Percentiles rank a stretch among this genome's conserved stretches.
Conservation (phyloP, 2,113 vertebrate species). For the Mohoua ochrocephala region DNA sequence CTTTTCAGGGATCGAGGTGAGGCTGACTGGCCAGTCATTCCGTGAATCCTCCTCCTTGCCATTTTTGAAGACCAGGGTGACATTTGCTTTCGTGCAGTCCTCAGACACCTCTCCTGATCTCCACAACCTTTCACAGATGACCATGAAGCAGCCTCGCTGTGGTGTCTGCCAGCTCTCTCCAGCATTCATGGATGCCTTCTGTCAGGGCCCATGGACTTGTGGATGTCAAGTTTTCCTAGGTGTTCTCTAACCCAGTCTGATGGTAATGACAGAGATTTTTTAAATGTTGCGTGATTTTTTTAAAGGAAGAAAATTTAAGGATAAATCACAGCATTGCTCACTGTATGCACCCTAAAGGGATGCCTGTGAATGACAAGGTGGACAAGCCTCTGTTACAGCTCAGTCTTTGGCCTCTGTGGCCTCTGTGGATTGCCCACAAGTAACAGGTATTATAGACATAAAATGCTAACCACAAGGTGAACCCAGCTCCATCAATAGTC, state of each 20-base stretch:
- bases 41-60: not conserved
- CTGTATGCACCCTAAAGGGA: not conserved
- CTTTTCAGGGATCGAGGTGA: accelerated
- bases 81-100: not conserved
- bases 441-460: not conserved
- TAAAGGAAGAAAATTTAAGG: not conserved
- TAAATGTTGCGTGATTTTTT: not conserved
- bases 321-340: not conserved
- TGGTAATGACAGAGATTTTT: not conserved
- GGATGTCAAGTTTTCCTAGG: not conserved
- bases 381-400: not conserved
- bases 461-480: not conserved
- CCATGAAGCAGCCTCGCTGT: not conserved
- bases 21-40: not conserved
- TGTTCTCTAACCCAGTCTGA: not conserved
- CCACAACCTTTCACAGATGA: accelerated
- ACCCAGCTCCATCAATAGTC: not conserved
- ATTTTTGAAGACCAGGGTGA: not conserved
- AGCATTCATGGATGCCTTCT: not conserved
- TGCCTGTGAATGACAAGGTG: not conserved
- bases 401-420: not conserved
- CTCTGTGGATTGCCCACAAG: not conserved
- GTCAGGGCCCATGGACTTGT: not conserved
- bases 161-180: not conserved
- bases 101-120: not conserved